These are phyloP conservation scores for Myotis lucifugus DNA, from an alignment of 2,113 vertebrate genomes.

Conservation along the genomic window DNA sequence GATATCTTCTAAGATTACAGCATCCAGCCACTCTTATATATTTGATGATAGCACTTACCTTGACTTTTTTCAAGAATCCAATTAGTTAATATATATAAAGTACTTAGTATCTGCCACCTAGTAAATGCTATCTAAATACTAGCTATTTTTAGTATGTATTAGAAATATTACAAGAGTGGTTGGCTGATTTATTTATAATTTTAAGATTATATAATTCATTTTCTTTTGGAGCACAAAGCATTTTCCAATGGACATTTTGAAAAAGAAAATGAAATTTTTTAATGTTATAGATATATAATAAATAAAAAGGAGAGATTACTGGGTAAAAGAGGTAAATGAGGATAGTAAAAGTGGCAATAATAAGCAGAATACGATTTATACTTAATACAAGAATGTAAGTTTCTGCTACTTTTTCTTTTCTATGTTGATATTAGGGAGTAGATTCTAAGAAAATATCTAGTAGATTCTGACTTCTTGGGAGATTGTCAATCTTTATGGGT, in stretches of 20 bases:
- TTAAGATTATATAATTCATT: slow-evolving; percentile 19
- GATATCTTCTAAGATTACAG: not conserved
- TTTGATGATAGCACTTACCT: not conserved
- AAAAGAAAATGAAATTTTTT: slow-evolving; percentile 32
- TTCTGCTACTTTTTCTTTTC: not conserved
- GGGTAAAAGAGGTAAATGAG: not conserved
- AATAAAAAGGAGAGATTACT: not conserved
- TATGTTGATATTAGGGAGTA: not conserved
- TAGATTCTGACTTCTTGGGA: not conserved
- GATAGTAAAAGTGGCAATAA: not conserved
- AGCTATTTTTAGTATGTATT: slow-evolving; percentile 44
- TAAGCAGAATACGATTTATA: not conserved
- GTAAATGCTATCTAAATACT: not conserved
- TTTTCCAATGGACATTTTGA: not conserved
- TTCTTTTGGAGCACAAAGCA: not conserved
- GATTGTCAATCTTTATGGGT: not conserved
- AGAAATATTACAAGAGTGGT: not conserved
- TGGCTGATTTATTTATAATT: slow-evolving; percentile 32
- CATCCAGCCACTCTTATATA: not conserved
- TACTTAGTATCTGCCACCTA: not conserved
- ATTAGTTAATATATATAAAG: not conserved
- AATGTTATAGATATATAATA: not conserved
- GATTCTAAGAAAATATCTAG: not conserved
- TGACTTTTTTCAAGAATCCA: not conserved
- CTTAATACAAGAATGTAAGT: not conserved